Evolutionary conservation across 2,797 vertebrate species (phyloP), one percentile per base, ranked within the genome.

Genomic region (Rhadinocentrus ornatus): DNA sequence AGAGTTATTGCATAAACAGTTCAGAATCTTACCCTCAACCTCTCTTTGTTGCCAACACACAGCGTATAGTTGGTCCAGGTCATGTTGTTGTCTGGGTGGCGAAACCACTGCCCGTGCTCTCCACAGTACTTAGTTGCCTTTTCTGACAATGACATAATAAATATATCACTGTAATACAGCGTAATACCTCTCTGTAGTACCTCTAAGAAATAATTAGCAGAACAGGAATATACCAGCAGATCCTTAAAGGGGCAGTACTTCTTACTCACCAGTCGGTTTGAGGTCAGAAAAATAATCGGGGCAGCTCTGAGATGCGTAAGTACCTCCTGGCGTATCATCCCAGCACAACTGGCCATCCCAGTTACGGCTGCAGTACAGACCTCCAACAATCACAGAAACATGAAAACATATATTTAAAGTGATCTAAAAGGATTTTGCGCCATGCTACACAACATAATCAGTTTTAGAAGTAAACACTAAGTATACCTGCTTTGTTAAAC

Each of bases 331-430:
- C 0, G 97, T 95, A 39, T 98, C 95, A 0, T 97, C 95, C 97
- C 97, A 99, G 83, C 97, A 99, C 56, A 97, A 62, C 96, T 96
- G 97, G 24, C 97, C 97, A 0, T 99, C 97, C 97, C 97, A 99
- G 0, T 95, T 96, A 12, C 96, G 92, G 79, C 95, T 95, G 87
- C 97, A 99, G 69, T 93, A 96, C 0, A 78, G 82, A 69, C 93
- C 97, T 97, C 18, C 44, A 66, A 56, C 34, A 79, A 27, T 18
- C 29, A 75, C 37, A 71, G 35, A 11, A 52, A 34, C 9, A 73
- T 10, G 13, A 68, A 1, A 59, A 29, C 6, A 32, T 12, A 53
- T 20, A 24, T 52, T 46, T 3, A 34, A 26, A 27, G 5, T 11
- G 12, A 6, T n/a, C 4, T 12, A 12, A 44, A 69, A 2, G 6